Conservation (phyloP, 2,113 vertebrate species). For the Ochotona princeps region DNA sequence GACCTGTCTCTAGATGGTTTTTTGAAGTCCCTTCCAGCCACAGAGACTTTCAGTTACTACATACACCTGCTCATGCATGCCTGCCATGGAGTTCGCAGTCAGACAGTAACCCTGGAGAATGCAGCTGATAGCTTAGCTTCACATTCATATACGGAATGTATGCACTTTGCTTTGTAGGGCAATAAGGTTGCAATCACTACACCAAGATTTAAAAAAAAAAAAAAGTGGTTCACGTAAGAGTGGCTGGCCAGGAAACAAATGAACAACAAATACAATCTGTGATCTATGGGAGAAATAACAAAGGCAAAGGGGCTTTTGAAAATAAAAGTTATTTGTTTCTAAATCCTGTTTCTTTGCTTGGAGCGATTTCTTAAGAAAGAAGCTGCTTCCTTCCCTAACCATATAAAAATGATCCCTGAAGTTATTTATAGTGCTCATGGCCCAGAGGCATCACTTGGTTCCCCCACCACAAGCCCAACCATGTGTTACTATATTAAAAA, state of each 20-base stretch:
- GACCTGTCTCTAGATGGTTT: neutral
- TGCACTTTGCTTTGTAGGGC: neutral
- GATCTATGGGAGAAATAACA: neutral
- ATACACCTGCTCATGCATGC: neutral
- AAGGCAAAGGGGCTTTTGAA: slow-evolving; percentile 36
- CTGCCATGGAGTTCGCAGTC: neutral
- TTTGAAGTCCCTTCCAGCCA: neutral
- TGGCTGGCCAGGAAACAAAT: slow-evolving; percentile 8
- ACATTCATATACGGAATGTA: neutral
- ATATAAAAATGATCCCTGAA: slow-evolving; percentile 86
- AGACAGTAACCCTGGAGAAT: neutral
- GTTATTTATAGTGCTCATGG: slow-evolving; percentile 87
- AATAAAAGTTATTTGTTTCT: slow-evolving; percentile 79
- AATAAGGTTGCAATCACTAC: neutral
- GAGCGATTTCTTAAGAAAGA: slow-evolving; percentile 83
- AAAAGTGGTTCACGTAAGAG: neutral
- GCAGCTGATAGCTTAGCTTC: neutral
- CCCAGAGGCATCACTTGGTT: slow-evolving; percentile 85
- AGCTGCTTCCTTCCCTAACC: slow-evolving; percentile 82
- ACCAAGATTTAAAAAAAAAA: neutral
- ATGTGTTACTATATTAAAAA: slow-evolving; percentile 91
- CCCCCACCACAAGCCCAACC: slow-evolving; percentile 86
- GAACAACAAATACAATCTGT: neutral
- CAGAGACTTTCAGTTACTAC: neutral
- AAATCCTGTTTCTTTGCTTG: slow-evolving; percentile 78